Conservation (phyloP, 2,113 vertebrate species). For the Dermatemys mawii region DNA sequence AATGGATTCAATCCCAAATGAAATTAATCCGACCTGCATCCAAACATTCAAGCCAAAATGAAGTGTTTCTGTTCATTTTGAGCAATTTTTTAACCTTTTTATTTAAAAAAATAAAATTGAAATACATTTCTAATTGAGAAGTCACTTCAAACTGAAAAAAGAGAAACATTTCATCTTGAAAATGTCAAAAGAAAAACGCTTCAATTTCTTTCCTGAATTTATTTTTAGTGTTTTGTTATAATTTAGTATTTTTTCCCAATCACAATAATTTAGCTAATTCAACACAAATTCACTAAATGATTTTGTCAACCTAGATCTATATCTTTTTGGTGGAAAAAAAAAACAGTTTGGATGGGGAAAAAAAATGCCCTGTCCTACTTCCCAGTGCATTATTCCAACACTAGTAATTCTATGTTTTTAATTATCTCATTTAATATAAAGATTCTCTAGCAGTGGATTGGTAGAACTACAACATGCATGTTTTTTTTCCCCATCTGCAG, state of each 20-base stretch:
- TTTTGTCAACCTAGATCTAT: background rate
- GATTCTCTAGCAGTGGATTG: background rate
- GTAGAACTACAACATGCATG: background rate
- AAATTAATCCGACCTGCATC: background rate
- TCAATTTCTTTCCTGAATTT: background rate
- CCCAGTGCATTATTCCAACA: background rate
- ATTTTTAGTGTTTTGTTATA: background rate
- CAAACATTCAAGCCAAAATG: background rate
- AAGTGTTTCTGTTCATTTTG: background rate
- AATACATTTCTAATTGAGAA: background rate
- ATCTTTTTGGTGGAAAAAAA: background rate
- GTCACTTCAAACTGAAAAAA: background rate
- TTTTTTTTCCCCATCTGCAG: slow-evolving; percentile 21
- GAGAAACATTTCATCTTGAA: background rate
- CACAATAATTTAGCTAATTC: too few species aligned
- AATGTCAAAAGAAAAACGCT: background rate
- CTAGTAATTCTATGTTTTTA: background rate
- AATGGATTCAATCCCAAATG: background rate
- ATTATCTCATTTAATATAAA: background rate
- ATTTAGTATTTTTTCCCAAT: too few species aligned
- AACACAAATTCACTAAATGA: background rate
- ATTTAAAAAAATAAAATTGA: too few species aligned
- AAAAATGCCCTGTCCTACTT: background rate
- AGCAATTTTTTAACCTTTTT: background rate
- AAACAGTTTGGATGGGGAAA: background rate